phyloP scores from a whole-genome alignment of 1,140 invertebrate species.

The Agrypnia vestita region DNA sequence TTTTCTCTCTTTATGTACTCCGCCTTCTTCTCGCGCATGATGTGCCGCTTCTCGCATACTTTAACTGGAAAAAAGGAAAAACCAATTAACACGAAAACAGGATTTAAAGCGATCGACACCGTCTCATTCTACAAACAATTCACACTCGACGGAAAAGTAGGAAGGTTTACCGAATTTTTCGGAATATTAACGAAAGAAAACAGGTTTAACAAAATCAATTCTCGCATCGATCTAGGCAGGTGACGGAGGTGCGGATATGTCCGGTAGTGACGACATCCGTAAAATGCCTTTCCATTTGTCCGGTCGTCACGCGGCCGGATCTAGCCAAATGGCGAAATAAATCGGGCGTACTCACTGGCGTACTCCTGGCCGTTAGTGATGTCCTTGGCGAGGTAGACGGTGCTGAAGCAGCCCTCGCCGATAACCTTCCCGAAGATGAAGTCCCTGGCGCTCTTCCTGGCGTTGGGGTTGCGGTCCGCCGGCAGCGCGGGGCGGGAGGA shows the following conservation, averaged over 20 bases:
- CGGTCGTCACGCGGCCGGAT: slow-evolving; percentile 19
- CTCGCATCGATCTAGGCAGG: slow-evolving; percentile 21
- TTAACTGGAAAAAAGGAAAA: slow-evolving; percentile 84
- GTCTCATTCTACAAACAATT: slow-evolving; percentile 13
- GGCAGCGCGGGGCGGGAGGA: slow-evolving; percentile 40
- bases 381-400: slow-evolving; percentile 95
- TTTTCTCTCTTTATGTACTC: slow-evolving; percentile 95
- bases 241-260: slow-evolving; percentile 25
- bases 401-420: slow-evolving; percentile 97
- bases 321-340: not conserved
- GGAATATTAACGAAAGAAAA: slow-evolving; percentile 20
- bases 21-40: slow-evolving; percentile 93
- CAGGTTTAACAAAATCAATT: slow-evolving; percentile 35
- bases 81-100: not conserved
- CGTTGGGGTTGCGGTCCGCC: slow-evolving; percentile 69
- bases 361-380: slow-evolving; percentile 91
- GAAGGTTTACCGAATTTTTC: slow-evolving; percentile 2
- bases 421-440: slow-evolving; percentile 97
- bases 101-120: not conserved
- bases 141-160: not conserved
- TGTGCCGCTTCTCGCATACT: slow-evolving; percentile 94
- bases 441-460: slow-evolving; percentile 86
- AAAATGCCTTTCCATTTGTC: slow-evolving; percentile 41
- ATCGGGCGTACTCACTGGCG: slow-evolving; percentile 85
- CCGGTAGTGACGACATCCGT: slow-evolving; percentile 32